Conservation (phyloP, 2,113 vertebrate genomes). For the Rallus limicola region DNA sequence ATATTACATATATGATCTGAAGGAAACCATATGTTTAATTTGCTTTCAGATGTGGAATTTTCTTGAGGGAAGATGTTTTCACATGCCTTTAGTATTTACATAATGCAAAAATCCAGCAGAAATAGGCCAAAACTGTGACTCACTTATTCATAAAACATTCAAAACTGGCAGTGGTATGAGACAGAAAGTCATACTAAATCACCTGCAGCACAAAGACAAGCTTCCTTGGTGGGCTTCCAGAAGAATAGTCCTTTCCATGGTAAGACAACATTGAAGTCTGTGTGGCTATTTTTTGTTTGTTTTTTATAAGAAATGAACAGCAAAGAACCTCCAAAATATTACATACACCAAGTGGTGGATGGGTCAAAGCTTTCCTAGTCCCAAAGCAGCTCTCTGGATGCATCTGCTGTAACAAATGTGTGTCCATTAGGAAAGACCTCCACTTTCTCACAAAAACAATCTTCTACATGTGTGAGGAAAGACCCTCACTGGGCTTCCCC, state of each 20-base stretch:
- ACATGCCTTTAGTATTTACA: background rate
- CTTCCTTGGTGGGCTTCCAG: background rate
- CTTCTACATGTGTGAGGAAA: background rate
- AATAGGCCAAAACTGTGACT: background rate
- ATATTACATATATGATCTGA: background rate
- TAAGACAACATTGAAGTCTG: background rate
- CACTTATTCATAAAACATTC: background rate
- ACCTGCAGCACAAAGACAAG: background rate
- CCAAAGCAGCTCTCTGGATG: background rate
- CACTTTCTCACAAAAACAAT: background rate
- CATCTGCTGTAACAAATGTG: background rate
- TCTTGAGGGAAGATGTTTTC: background rate
- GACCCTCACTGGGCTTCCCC: rapidly evolving
- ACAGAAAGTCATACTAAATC: background rate
- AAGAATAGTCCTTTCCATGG: background rate
- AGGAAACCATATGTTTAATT: background rate
- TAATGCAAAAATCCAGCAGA: background rate
- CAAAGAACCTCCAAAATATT: background rate
- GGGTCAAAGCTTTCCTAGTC: background rate
- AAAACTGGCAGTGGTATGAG: background rate
- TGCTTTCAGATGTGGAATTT: background rate
- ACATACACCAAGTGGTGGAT: background rate
- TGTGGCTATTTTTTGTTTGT: background rate
- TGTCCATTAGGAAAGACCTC: background rate
- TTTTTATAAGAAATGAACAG: background rate